A percentile compares a stretch with the other conserved stretches of the same genome.
phyloP scores from a whole-genome alignment of 2,113 vertebrate species.

The Meles meles region DNA sequence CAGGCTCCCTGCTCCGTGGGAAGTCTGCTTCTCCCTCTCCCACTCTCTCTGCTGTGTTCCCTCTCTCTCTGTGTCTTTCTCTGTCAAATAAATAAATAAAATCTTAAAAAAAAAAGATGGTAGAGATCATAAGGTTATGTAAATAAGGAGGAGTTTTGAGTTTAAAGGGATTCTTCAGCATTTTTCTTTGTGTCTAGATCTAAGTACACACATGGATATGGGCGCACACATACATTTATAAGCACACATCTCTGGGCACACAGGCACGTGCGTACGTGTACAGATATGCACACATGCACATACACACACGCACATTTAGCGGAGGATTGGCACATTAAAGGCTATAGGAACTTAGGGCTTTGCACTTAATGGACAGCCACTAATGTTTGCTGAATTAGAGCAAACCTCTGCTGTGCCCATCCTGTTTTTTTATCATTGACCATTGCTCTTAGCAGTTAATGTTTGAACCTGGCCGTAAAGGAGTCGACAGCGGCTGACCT shows the following conservation, averaged over 20 bases:
- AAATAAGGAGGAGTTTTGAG: background rate
- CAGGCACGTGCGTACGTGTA: too few relatives aligned
- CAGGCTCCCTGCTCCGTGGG: too few relatives aligned
- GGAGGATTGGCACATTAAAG: background rate
- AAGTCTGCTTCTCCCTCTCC: too few relatives aligned
- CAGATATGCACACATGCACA: too few relatives aligned
- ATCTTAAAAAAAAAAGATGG: too few relatives aligned
- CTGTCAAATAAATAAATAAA: too few relatives aligned
- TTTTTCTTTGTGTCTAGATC: background rate
- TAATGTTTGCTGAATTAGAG: conserved; percentile 39
- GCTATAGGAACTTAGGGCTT: background rate
- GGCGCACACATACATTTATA: background rate
- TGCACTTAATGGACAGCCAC: background rate
- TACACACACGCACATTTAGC: background rate
- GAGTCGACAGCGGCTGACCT: conserved; percentile 74
- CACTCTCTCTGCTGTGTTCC: too few relatives aligned
- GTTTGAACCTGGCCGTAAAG: conserved; percentile 82
- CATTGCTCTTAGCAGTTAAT: conserved; percentile 82
- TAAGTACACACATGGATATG: background rate
- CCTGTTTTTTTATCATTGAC: conserved; percentile 75
- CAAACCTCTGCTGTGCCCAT: background rate
- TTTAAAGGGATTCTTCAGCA: background rate
- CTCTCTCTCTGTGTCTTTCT: too few relatives aligned
- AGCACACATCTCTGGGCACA: background rate
- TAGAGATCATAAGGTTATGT: background rate